Evolutionary conservation across 2,113 vertebrate species (phyloP).

Genomic region (Notarius quadriscutis): DNA sequence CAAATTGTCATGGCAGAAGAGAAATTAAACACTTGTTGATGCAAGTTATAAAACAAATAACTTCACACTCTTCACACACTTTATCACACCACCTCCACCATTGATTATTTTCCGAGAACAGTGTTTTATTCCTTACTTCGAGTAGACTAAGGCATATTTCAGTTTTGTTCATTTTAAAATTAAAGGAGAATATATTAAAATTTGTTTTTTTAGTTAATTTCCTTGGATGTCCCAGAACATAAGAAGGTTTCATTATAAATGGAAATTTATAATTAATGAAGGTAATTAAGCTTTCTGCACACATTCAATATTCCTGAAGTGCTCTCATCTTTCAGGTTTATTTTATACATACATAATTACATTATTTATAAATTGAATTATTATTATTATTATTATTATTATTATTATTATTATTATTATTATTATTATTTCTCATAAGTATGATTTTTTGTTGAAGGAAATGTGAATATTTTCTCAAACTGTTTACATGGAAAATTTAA

Average conservation of each 20-base stretch:
- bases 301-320: not conserved
- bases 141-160: not conserved
- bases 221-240: not conserved
- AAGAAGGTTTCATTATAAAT: not conserved
- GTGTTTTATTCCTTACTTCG: not conserved
- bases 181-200: no score
- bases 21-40: not conserved
- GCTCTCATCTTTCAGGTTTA: not conserved
- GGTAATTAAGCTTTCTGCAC: slow-evolving; percentile 2
- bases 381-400: no score
- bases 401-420: no score
- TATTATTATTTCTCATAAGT: not conserved
- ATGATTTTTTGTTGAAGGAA: no score
- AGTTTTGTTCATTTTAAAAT: not conserved
- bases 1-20: not conserved
- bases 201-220: not conserved
- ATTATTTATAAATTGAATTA: no score
- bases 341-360: not conserved
- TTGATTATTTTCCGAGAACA: not conserved
- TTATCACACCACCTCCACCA: not conserved
- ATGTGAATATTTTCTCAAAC: not conserved
- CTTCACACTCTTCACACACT: not conserved
- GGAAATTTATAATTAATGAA: no score
- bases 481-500: not conserved
- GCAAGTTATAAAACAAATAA: not conserved